Conservation (phyloP, 2,113 vertebrate species). For the Ondatra zibethicus region DNA sequence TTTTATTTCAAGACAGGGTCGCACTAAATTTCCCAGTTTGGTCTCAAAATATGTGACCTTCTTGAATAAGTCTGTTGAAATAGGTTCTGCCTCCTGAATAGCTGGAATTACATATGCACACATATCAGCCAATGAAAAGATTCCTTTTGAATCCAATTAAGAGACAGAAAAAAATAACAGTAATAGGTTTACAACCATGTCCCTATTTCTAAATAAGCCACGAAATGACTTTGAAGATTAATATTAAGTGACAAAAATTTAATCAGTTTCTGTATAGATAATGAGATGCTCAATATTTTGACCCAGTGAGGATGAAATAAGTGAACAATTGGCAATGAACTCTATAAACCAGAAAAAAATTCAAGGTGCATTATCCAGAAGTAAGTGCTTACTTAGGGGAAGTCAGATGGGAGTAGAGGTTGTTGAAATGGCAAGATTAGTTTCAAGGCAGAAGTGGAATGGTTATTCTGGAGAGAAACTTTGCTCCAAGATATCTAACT, state of each 20-base stretch:
- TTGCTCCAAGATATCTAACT: constrained; percentile 73
- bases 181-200: not conserved
- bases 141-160: not conserved
- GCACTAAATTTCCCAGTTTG: not conserved
- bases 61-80: not conserved
- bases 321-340: not conserved
- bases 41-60: not conserved
- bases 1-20: not conserved
- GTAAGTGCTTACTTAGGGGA: not conserved
- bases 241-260: not conserved
- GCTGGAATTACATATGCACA: no score
- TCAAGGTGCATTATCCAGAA: not conserved
- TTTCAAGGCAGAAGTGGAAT: constrained; percentile 60
- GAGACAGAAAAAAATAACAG: not conserved
- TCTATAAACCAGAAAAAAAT: constrained; percentile 42
- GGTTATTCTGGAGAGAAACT: constrained; percentile 53
- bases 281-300: not conserved
- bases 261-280: not conserved
- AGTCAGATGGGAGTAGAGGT: constrained; percentile 16
- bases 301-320: not conserved
- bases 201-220: not conserved
- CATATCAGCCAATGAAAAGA: not conserved
- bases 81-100: not conserved
- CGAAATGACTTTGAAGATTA: not conserved
- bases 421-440: constrained; percentile 19